Evolutionary conservation across 1,140 invertebrate species (phyloP).

Genomic region (Orius insidiosus): DNA sequence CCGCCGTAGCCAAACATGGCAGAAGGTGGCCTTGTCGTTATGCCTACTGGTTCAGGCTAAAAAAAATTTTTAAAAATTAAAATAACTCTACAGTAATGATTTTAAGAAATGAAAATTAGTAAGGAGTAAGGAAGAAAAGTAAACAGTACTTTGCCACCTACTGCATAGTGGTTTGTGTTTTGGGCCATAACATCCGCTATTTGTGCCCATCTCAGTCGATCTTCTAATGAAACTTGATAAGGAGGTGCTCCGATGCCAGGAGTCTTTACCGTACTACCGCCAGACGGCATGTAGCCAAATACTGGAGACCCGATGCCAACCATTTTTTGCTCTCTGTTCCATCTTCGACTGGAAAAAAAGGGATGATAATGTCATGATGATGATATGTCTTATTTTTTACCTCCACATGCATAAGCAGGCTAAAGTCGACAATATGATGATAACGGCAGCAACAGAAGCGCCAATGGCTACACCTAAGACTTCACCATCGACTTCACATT

Average conservation of each 20-base stretch:
- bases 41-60: constrained; percentile 44
- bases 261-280: constrained; percentile 49
- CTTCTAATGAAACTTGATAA: constrained; percentile 47
- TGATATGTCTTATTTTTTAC: constrained; percentile 29
- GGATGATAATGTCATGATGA: not conserved
- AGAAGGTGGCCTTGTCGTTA: constrained; percentile 55
- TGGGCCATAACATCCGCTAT: constrained; percentile 62
- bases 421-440: constrained; percentile 73
- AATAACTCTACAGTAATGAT: too few relatives aligned
- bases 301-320: constrained; percentile 53
- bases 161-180: constrained; percentile 60
- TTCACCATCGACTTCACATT: constrained; percentile 82
- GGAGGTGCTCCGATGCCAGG: constrained; percentile 34
- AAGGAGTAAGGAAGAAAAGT: too few relatives aligned
- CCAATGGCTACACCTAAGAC: constrained; percentile 78
- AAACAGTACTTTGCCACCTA: constrained; percentile 26
- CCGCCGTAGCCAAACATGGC: constrained; percentile 57
- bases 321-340: constrained; percentile 71
- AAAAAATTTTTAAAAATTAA: too few relatives aligned
- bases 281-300: constrained; percentile 54
- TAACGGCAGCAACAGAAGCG: constrained; percentile 66
- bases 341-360: constrained; percentile 46
- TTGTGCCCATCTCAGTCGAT: constrained; percentile 65
- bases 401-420: constrained; percentile 82
- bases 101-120: too few relatives aligned